These are phyloP conservation scores for Nothocercus nigrocapillus DNA, from an alignment of 2,113 vertebrate species.

Conservation along the genomic window DNA sequence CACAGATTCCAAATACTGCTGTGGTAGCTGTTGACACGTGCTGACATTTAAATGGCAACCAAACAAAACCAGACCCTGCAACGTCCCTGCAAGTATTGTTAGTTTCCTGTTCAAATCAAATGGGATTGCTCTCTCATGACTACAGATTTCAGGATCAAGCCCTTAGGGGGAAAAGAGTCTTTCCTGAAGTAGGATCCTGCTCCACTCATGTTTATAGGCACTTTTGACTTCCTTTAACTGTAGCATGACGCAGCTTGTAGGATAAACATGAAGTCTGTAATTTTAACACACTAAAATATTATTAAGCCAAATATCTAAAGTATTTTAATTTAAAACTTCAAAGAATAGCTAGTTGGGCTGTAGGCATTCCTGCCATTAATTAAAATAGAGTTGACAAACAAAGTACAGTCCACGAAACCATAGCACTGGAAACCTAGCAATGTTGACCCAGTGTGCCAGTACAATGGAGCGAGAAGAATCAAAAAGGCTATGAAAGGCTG, in stretches of 20 bases:
- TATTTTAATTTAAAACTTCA: constrained; percentile 68
- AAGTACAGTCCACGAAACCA: background rate
- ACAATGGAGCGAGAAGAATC: background rate
- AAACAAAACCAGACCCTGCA: constrained; percentile 14
- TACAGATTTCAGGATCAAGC: constrained; percentile 6
- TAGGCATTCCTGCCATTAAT: constrained; percentile 46
- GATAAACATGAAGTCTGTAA: constrained; percentile 43
- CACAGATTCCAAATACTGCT: background rate
- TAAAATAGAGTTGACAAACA: background rate
- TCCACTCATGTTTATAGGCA: background rate
- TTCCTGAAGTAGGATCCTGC: background rate
- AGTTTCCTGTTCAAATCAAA: constrained; percentile 6
- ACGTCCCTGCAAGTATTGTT: background rate
- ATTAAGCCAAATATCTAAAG: constrained; percentile 44
- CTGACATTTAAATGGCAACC: constrained; percentile 13
- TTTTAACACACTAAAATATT: constrained; percentile 42
- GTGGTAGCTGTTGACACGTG: background rate
- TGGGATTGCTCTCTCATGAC: background rate
- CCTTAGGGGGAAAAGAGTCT: background rate
- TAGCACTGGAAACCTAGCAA: background rate
- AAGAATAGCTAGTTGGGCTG: constrained; percentile 26
- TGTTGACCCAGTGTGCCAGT: background rate
- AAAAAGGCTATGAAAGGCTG: background rate
- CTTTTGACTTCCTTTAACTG: background rate
- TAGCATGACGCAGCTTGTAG: constrained; percentile 41